A percentile compares a stretch with the other conserved stretches of the same genome.
Conservation (phyloP, 2,797 vertebrate species). For the Lindbergichthys nudifrons region DNA sequence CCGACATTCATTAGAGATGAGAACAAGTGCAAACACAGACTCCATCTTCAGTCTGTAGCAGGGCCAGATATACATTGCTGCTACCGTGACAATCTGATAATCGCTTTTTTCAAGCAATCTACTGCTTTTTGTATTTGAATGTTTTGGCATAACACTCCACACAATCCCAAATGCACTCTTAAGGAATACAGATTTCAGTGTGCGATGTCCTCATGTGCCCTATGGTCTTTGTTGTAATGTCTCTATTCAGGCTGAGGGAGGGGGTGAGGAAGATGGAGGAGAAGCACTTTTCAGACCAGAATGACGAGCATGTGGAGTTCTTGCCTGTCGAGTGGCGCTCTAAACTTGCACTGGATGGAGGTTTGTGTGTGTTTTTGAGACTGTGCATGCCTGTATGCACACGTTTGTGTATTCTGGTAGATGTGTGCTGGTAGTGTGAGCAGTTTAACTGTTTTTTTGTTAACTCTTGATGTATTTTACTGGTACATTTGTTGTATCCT, state of each 20-base stretch:
- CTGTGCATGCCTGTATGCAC: background rate
- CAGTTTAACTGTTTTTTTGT: background rate
- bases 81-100: background rate
- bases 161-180: background rate
- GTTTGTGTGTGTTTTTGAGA: slow-evolving; percentile 74
- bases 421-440: background rate
- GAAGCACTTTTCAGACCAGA: slow-evolving; percentile 93
- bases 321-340: slow-evolving; percentile 98
- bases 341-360: slow-evolving; percentile 95
- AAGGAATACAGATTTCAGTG: background rate
- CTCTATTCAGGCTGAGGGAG: slow-evolving; percentile 91
- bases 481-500: background rate
- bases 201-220: background rate
- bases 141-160: background rate
- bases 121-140: background rate
- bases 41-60: slow-evolving; percentile 5
- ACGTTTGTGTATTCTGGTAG: background rate
- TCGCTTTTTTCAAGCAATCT: background rate
- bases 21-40: slow-evolving; percentile 16
- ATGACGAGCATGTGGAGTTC: slow-evolving; percentile 94
- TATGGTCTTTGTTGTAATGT: slow-evolving; percentile 14
- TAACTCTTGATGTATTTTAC: background rate
- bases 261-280: slow-evolving; percentile 97
- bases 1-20: slow-evolving; percentile 34
- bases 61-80: background rate